Evolutionary conservation across 2,113 vertebrate genomes (phyloP), one percentile per base, ranked within the genome.

Genomic region (Isichthys henryi): DNA sequence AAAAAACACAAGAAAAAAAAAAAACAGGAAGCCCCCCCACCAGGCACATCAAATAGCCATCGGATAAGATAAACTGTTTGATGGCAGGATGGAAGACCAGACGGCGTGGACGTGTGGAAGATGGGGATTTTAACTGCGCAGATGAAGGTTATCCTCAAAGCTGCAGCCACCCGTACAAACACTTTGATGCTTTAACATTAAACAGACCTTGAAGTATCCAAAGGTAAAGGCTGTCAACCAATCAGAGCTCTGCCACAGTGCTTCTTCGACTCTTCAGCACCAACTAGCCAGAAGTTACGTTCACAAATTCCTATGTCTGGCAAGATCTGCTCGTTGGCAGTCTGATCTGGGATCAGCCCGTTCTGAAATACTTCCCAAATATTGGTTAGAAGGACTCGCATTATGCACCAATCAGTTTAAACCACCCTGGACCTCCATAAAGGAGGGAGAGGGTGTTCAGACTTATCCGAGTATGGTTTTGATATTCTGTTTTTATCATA

Each of bases 81-180:
- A 86, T 85, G 46, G 45, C 46, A 10, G 83, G 83, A n/a, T 10
- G 82, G 82, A n/a, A n/a, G 82, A 46, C 39, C 82, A 49, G 82
- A 49, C 82, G 9, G 82, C 2, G 21, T 10, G 39, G 43, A 85
- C 45, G 46, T 49, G 83, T n/a, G 9, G 45, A 21, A 48, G 83
- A 77, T 77, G 70, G 31, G 31, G 70, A 77, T 77, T 77, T 39
- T 39, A 17, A 77, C n/a, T 39, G 70, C 11, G 70, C 31, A 35
- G 70, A 17, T 80, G 45, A 86, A 86, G 83, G 83, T 48, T 50
- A 86, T 5, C 83, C 83, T 86, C 83, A 86, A 86, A 86, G 83
- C 83, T 50, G 21, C 13, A 48, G 17, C 21, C n/a, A 50, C 83
- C 48, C 48, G 50, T 39, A 43, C 11, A 50, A 21, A 27, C 83